Base-by-base conservation (phyloP, 2,113 vertebrate species). In the Cariama cristata region DNA sequence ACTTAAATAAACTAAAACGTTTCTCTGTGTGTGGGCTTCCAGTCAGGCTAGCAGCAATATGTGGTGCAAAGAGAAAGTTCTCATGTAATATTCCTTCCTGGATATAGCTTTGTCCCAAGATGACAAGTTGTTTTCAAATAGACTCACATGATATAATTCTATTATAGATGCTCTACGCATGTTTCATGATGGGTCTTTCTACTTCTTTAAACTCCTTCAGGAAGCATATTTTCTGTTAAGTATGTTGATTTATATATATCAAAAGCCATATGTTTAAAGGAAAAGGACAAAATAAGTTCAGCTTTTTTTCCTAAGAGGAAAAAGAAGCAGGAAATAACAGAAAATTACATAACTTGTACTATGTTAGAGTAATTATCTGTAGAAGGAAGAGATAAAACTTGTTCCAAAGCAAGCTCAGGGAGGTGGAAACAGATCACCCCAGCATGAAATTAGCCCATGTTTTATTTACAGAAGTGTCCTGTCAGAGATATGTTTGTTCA, bases 91-190 rank as follows among this genome's bases (percentile, higher is more conserved):
- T 16, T 80, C 80, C 35, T 86, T 15, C 66, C 53, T 92, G 74
- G 58, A 66, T 95, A 6, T 32, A 85, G 74, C 49, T 90, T 66
- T 80, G 75, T 79, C 81, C 75, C 62, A 53, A 35, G 74, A 83
- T 88, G 91, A 93, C 50, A 88, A 92, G 86, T 53, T 52, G 53
- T 62, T 93, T 82, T 68, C 83, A 92, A 68, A 92, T 60, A 88
- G 69, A 53, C 53, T 90, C 67, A 64, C 20, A 17, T 62, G 67
- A n/a, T 45, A 26, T 64, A 94, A 88, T 85, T 66, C 71, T 33
- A 62, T 96, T 96, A 86, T 6, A 68, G 94, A 83, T 73, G 67
- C 33, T 90, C 81, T 85, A 56, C 53, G 75, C 42, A 44, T 35
- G 56, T 66, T 92, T 80, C 49, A 32, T 33, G 35, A 49, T 5